Evolutionary conservation across 2,888 invertebrate species (phyloP).

Genomic region (Gibbula magus): DNA sequence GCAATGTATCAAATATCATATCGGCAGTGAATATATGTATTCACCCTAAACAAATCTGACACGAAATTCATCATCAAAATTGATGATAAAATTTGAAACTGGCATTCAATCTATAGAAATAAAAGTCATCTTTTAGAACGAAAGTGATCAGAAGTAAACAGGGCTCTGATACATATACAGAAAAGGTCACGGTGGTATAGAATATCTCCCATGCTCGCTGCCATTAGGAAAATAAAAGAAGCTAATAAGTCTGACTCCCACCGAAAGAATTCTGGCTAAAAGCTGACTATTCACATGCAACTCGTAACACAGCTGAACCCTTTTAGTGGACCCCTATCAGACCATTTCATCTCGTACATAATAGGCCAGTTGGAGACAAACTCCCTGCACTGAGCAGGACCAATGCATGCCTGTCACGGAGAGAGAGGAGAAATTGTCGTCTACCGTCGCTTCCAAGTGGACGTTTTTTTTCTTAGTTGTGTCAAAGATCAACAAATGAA

Average conservation of each 20-base stretch:
- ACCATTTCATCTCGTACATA: background rate
- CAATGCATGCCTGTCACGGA: slow-evolving; percentile 8
- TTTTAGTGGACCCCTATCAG: background rate
- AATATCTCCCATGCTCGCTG: no score
- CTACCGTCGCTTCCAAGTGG: no score
- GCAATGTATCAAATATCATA: no score
- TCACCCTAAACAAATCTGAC: background rate
- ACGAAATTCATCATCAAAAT: background rate
- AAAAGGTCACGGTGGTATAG: no score
- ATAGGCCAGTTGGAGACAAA: background rate
- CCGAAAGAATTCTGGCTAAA: background rate
- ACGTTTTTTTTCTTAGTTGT: background rate
- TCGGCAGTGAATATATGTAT: no score
- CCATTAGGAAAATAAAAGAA: slow-evolving; percentile 6
- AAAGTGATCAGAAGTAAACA: no score
- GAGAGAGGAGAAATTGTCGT: no score
- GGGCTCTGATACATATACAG: no score
- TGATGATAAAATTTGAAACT: background rate
- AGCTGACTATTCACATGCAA: background rate
- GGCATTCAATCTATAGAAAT: background rate
- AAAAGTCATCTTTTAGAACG: no score
- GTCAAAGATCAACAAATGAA: slow-evolving; percentile 1
- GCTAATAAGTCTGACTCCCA: slow-evolving; percentile 3
- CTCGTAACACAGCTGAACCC: background rate
- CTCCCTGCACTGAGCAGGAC: background rate